A percentile compares a stretch with the other conserved stretches of the same genome.
These are phyloP conservation scores for Myanophis thanlyinensis DNA, from an alignment of 2,113 vertebrate genomes.

Conservation along the genomic window DNA sequence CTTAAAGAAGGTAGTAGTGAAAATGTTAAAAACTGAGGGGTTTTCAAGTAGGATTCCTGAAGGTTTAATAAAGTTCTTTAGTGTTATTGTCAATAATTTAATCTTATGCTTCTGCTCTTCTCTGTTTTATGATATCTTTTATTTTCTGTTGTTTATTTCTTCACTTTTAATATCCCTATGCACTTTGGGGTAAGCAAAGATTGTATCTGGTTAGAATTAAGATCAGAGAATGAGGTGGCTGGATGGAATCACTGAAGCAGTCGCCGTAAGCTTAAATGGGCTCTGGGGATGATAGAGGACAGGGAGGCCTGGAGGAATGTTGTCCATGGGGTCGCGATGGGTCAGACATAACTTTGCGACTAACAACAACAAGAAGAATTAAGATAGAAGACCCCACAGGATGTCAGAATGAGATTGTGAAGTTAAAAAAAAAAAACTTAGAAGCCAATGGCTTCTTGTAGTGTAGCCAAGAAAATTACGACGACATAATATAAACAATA, in stretches of 20 bases:
- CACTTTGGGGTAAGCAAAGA: background rate
- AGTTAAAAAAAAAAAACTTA: background rate
- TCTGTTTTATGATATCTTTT: background rate
- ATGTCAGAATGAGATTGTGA: background rate
- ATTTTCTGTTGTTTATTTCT: background rate
- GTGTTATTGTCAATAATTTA: conserved; percentile 7
- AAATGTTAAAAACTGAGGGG: background rate
- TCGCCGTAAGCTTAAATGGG: too few species aligned
- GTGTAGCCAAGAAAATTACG: background rate
- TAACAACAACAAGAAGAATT: too few species aligned
- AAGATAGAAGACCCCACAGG: background rate
- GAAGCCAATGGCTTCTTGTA: background rate
- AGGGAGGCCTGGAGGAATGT: too few species aligned
- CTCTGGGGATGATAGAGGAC: too few species aligned
- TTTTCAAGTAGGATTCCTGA: background rate
- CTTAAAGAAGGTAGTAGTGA: background rate
- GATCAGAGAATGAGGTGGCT: too few species aligned
- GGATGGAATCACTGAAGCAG: too few species aligned
- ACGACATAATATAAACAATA: background rate
- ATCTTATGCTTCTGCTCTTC: background rate
- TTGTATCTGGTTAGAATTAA: background rate
- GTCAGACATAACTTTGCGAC: too few species aligned
- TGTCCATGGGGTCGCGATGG: too few species aligned
- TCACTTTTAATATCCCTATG: background rate
- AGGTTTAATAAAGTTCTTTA: background rate